Evolutionary conservation across 2,113 vertebrate species (phyloP), one percentile per base, ranked within the genome.

Genomic region (Thymallus thymallus): DNA sequence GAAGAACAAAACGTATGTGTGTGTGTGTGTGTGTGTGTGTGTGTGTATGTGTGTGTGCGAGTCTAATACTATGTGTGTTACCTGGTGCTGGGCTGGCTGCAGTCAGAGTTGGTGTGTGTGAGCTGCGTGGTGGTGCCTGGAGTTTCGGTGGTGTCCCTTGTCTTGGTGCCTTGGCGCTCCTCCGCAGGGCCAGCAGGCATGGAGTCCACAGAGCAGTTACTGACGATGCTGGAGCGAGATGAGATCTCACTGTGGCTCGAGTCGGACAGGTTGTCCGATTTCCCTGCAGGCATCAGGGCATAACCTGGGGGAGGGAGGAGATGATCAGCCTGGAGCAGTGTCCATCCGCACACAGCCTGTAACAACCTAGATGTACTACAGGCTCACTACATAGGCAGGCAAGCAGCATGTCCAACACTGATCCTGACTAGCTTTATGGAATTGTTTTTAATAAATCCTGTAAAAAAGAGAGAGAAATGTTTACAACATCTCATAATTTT

Each of bases 171-270:
- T 58, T 87, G 83, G 30, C 93, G 90, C 12, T 98, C 97, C 0
- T 98, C 95, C 9, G 89, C 91, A 0, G 94, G 87, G 0, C 91
- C 86, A 1, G 91, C 85, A 1, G 94, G 94, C 88, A 96, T 90
- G 0, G 96, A 98, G 90, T 99, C 97, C 20, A 94, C 95, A 0
- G 97, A 98, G 78, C 95, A 96, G 82, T 94, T 95, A 87, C 94
- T 96, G 60, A 95, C 93, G 0, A 98, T 95, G 87, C 96, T 98
- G 91, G 97, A 98, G 32, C 96, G 94, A 3, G 97, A 98, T 0
- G 97, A 98, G 69, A 98, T 97, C 92, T 99, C 96, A 2, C 96
- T 98, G 90, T 97, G 96, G 64, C 96, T 98, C n/a, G 96, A 98
- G 91, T 99, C 96, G 0, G 95, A 97, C 79, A 95, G 92, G 88